Percentiles rank a stretch among this genome's conserved stretches.
Evolutionary conservation across 2,113 vertebrate species (phyloP).

Genomic region (Pithys albifrons): DNA sequence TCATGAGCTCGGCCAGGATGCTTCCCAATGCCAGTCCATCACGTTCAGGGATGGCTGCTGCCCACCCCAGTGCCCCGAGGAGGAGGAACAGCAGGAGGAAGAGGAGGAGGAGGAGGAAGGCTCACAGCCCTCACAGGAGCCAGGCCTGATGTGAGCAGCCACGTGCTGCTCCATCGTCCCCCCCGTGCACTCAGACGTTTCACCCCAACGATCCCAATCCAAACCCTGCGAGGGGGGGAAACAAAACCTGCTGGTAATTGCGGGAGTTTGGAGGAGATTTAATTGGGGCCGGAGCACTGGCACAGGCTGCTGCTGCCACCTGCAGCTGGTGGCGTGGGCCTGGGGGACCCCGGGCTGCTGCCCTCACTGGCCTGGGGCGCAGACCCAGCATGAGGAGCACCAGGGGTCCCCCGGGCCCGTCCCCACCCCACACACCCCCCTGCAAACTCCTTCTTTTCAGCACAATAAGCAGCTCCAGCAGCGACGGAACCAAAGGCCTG

Average conservation of each 20-base stretch:
- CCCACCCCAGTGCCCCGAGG: fast-evolving
- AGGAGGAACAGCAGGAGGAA: neutral
- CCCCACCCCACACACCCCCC: fast-evolving
- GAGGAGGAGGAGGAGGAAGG: neutral
- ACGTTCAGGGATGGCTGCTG: neutral
- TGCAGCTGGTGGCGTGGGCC: neutral
- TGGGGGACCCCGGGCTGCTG: fast-evolving
- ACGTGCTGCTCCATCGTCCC: neutral
- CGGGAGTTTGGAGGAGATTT: constrained; percentile 22
- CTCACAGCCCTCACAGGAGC: neutral
- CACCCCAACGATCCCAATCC: neutral
- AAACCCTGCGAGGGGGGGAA: fast-evolving
- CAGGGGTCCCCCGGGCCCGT: fast-evolving
- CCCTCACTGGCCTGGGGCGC: fast-evolving
- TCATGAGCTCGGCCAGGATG: fast-evolving
- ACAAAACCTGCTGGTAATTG: neutral
- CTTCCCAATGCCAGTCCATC: neutral
- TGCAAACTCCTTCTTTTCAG: neutral
- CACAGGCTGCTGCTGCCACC: constrained; percentile 60
- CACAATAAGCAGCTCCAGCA: neutral
- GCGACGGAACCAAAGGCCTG: neutral
- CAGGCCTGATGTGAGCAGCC: neutral
- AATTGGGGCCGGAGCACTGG: constrained; percentile 16
- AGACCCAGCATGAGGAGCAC: neutral
- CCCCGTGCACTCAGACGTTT: fast-evolving